These are phyloP conservation scores for Polymixis lichenea DNA, from an alignment of 2,888 invertebrate species.

Conservation along the genomic window DNA sequence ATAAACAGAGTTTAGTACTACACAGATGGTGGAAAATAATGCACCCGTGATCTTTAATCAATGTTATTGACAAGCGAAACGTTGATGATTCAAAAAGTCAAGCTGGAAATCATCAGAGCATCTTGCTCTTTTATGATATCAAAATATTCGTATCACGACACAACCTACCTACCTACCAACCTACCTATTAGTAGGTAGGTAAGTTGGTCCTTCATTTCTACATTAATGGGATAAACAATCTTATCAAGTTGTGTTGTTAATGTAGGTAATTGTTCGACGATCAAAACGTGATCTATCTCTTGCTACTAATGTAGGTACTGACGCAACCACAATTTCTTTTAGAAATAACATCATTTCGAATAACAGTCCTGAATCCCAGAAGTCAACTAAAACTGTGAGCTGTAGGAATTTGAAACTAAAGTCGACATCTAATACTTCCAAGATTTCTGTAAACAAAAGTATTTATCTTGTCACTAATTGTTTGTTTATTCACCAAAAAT, in stretches of 20 bases:
- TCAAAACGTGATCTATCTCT: constrained; percentile 59
- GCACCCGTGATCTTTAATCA: constrained; percentile 23
- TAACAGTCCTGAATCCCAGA: not conserved
- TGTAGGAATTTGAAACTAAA: constrained; percentile 4
- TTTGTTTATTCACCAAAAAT: constrained; percentile 22
- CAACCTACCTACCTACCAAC: constrained; percentile 15
- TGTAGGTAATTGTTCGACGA: constrained; percentile 40
- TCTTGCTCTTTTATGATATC: constrained; percentile 4
- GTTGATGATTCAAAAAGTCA: not conserved
- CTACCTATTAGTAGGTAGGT: constrained; percentile 22
- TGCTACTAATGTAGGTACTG: constrained; percentile 46
- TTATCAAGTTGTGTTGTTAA: constrained; percentile 47
- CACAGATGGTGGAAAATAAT: constrained; percentile 29
- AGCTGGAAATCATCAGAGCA: not conserved
- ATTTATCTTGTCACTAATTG: not conserved
- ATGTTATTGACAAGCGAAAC: not conserved
- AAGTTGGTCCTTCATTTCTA: constrained; percentile 21
- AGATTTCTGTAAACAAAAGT: constrained; percentile 9
- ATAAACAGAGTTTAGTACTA: constrained; percentile 53
- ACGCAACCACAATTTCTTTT: constrained; percentile 28
- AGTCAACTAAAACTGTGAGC: not conserved
- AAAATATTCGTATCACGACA: not conserved
- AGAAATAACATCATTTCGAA: not conserved
- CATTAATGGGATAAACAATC: constrained; percentile 42
- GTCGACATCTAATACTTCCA: not conserved